These are phyloP conservation scores for Allacma fusca DNA, from an alignment of 2,888 invertebrate genomes.

Conservation along the genomic window DNA sequence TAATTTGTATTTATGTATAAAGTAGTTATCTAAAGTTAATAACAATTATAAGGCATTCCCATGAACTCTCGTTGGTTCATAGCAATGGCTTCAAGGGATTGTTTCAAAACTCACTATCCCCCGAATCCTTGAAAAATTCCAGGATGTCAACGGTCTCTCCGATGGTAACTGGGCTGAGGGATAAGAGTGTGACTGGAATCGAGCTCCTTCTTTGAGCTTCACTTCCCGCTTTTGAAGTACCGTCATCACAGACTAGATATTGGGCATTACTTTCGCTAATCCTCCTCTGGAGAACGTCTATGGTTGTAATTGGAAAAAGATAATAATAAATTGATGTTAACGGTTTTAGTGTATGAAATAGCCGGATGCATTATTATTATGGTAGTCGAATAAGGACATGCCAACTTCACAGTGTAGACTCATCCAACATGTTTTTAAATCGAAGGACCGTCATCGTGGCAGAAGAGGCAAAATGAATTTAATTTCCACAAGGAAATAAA, in stretches of 20 bases:
- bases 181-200: not conserved
- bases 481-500: too few relatives aligned
- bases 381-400: too few relatives aligned
- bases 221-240: not conserved
- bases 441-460: too few relatives aligned
- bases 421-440: too few relatives aligned
- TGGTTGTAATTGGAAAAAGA: not conserved
- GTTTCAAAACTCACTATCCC: conserved; percentile 10
- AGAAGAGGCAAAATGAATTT: too few relatives aligned
- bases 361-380: not conserved
- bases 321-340: not conserved
- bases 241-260: conserved; percentile 29
- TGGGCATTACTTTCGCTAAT: conserved; percentile 16
- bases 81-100: too few relatives aligned
- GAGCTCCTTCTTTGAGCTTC: conserved; percentile 18
- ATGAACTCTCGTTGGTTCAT: too few relatives aligned
- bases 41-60: too few relatives aligned
- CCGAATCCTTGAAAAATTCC: conserved; percentile 32
- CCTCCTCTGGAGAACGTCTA: not conserved
- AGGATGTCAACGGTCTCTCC: not conserved
- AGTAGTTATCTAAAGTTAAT: too few relatives aligned
- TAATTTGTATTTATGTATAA: too few relatives aligned
- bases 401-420: too few relatives aligned
- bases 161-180: conserved; percentile 16
- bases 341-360: not conserved